Evolutionary conservation across 1,140 invertebrate genomes (phyloP).

Genomic region (Dinothrombium tinctorium): DNA sequence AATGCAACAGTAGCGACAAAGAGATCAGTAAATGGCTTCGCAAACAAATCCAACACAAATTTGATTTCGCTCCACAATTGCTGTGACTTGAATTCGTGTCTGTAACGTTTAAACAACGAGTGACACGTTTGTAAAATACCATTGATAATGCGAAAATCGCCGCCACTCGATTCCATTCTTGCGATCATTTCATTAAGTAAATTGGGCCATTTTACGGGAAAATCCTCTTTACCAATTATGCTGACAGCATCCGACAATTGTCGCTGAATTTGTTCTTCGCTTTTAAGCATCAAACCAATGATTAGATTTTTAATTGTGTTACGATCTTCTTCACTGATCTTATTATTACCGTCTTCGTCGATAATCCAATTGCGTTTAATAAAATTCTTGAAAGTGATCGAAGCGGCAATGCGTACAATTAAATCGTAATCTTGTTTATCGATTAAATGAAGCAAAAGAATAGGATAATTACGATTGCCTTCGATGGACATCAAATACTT

Average conservation of each 20-base stretch:
- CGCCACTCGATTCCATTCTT: slow-evolving; percentile 27
- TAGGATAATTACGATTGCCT: slow-evolving; percentile 65
- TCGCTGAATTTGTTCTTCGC: slow-evolving; percentile 65
- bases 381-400: slow-evolving; percentile 89
- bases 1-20: slow-evolving; percentile 67
- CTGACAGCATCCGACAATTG: slow-evolving; percentile 87
- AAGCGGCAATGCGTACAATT: slow-evolving; percentile 54
- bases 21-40: slow-evolving; percentile 70
- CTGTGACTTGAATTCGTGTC: slow-evolving; percentile 85
- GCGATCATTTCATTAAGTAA: slow-evolving; percentile 29
- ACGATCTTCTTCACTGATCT: slow-evolving; percentile 55
- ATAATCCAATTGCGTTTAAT: slow-evolving; percentile 70
- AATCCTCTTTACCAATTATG: slow-evolving; percentile 79
- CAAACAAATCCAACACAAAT: slow-evolving; percentile 78
- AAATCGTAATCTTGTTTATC: slow-evolving; percentile 47
- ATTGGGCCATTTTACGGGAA: slow-evolving; percentile 78
- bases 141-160: slow-evolving; percentile 85
- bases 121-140: slow-evolving; percentile 80
- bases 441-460: slow-evolving; percentile 57
- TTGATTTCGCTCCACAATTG: slow-evolving; percentile 87
- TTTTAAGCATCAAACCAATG: slow-evolving; percentile 72
- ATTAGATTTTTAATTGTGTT: slow-evolving; percentile 57
- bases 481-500: slow-evolving; percentile 74
- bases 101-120: slow-evolving; percentile 83
- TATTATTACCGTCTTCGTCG: slow-evolving; percentile 40